phyloP scores from a whole-genome alignment of 2,888 invertebrate species.

The Aethes cnicana region DNA sequence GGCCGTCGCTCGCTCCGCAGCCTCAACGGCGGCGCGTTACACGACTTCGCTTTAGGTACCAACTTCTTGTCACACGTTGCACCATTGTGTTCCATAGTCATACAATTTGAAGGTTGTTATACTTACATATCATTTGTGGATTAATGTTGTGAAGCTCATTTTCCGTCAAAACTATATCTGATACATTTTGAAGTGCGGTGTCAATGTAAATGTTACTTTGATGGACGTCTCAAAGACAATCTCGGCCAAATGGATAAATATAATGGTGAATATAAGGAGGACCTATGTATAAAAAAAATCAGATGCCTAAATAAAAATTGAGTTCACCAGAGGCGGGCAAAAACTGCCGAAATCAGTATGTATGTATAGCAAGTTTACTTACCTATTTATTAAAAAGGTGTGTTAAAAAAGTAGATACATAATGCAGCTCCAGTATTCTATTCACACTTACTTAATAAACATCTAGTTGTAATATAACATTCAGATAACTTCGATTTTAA shows the following conservation, averaged over 20 bases:
- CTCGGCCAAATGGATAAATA: not conserved
- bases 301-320: no score
- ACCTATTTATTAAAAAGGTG: no score
- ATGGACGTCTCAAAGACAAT: not conserved
- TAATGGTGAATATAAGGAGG: no score
- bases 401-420: no score
- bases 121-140: slow-evolving; percentile 35
- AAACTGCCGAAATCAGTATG: no score
- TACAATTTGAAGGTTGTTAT: slow-evolving; percentile 44
- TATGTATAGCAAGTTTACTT: no score
- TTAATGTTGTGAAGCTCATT: slow-evolving; percentile 17
- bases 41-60: slow-evolving; percentile 55
- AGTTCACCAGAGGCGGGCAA: no score
- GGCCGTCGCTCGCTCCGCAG: slow-evolving; percentile 57
- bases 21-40: slow-evolving; percentile 40
- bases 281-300: no score
- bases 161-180: not conserved
- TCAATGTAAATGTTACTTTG: slow-evolving; percentile 9
- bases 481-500: no score
- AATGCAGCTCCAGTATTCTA: no score
- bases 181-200: slow-evolving; percentile 19
- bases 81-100: slow-evolving; percentile 56
- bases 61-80: slow-evolving; percentile 50
- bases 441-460: no score
- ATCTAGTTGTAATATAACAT: no score